Conservation (phyloP, 2,888 invertebrate genomes). For the Euplexia lucipara region DNA sequence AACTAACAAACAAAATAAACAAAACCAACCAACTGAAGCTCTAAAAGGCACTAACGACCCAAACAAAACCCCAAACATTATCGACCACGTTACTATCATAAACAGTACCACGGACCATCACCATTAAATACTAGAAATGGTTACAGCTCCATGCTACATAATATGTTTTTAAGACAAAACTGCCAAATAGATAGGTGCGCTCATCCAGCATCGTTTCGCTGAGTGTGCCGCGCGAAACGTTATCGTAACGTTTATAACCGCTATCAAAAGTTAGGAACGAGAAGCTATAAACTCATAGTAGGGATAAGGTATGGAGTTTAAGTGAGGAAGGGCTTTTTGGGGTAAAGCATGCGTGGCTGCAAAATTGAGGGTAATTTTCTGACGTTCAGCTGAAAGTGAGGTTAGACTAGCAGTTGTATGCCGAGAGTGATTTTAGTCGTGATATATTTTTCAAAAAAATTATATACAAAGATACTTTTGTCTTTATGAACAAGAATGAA, state of each 20-base stretch:
- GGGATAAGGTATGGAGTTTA: conserved; percentile 38
- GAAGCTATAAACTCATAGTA: conserved; percentile 66
- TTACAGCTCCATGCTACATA: conserved; percentile 67
- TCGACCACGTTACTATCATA: conserved; percentile 44
- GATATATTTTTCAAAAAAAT: no score
- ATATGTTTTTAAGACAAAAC: conserved; percentile 76
- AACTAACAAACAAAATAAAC: neutral
- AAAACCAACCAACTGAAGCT: conserved; percentile 11
- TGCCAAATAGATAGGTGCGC: conserved; percentile 76
- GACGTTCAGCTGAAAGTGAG: neutral
- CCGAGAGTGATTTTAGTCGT: neutral
- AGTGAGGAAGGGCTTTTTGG: conserved; percentile 32
- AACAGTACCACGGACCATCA: conserved; percentile 60
- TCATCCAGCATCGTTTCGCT: conserved; percentile 61
- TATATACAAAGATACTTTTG: no score
- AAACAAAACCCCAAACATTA: conserved; percentile 36
- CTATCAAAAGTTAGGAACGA: conserved; percentile 76
- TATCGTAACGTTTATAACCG: conserved; percentile 81
- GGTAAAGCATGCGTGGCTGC: conserved; percentile 49
- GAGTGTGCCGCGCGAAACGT: conserved; percentile 66
- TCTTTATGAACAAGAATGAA: no score
- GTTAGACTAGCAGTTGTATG: neutral
- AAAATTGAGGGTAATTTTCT: conserved; percentile 45
- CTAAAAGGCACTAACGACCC: conserved; percentile 45
- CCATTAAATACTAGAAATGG: conserved; percentile 71